Evolutionary conservation across 2,888 invertebrate species (phyloP), one percentile per base, ranked within the genome.

Genomic region (Epinotia bilunana): DNA sequence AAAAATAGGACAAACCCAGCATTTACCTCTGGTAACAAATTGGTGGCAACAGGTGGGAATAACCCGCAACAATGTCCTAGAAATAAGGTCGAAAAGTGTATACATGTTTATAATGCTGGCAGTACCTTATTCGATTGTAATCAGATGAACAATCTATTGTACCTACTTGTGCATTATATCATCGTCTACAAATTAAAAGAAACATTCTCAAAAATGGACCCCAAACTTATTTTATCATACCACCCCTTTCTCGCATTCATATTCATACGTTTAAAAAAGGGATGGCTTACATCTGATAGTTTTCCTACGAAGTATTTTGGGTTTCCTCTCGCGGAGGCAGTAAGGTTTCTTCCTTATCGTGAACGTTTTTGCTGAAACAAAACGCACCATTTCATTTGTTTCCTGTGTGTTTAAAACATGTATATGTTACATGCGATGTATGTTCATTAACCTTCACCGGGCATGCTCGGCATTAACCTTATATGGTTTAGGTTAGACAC

Each of bases 301-400:
- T 80, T 94, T 93, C 64, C 94, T 89, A 72, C 93, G 91, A 72
- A 93, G 83, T 78, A 90, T 93, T 87, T 93, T 94, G 65, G 94
- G 94, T 82, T 94, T 94, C 77, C 94, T 89, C 80, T 94, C 94
- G 77, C 94, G 88, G 79, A 94, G 83, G 75, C 91, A 89, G 80
- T 94, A 94, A 28, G 94, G 93, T 79, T 93, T 94, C 84, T 94
- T 94, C 82, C 94, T 86, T 57, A 94, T 91, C 74, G 93, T 93
- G 79, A 94, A 94, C 72, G 94, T 91, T 88, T 93, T 94, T 28
- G 91, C 94, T 94, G 87, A 4, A 87, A 90, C 68, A 64, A 76
- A 78, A 75, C 58, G 68, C 64, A 57, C 63, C 53, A 53, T 53
- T 53, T 53, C n/a, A 49, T 49, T 49, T 49, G 6, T n/a, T 53